phyloP scores from a whole-genome alignment of 2,113 vertebrate species.

The Corythoichthys haematopterus region DNA sequence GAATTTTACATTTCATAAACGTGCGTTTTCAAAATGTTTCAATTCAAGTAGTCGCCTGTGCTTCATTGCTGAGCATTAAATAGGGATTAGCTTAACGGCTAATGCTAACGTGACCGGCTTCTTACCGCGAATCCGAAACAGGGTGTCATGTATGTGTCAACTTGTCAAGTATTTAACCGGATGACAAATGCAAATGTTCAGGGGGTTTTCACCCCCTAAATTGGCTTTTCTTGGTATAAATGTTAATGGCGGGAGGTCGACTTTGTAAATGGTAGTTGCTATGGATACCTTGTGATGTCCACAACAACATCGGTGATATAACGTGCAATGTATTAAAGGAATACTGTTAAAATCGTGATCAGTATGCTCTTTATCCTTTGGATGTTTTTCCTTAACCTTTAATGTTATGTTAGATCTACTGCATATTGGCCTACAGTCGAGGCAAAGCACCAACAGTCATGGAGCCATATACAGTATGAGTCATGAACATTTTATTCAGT shows the following conservation, averaged over 20 bases:
- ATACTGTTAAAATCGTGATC: not conserved
- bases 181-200: not conserved
- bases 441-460: not conserved
- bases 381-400: not conserved
- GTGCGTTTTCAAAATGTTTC: not conserved
- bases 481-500: not conserved
- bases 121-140: not conserved
- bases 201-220: not conserved
- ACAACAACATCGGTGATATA: conserved; percentile 1
- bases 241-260: not conserved
- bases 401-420: not conserved
- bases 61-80: conserved; percentile 21
- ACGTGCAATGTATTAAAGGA: conserved; percentile 2
- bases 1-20: not conserved
- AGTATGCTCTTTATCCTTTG: not conserved
- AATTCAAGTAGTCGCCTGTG: not conserved
- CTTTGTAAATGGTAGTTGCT: conserved; percentile 8
- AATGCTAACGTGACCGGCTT: conserved; percentile 34
- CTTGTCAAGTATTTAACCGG: not conserved
- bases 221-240: not conserved
- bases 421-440: not conserved
- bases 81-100: conserved; percentile 30
- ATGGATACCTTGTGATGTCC: not conserved
- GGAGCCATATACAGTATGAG: not conserved
- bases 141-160: not conserved